Evolutionary conservation across 2,797 vertebrate species (phyloP).

Genomic region (Lophius americanus): DNA sequence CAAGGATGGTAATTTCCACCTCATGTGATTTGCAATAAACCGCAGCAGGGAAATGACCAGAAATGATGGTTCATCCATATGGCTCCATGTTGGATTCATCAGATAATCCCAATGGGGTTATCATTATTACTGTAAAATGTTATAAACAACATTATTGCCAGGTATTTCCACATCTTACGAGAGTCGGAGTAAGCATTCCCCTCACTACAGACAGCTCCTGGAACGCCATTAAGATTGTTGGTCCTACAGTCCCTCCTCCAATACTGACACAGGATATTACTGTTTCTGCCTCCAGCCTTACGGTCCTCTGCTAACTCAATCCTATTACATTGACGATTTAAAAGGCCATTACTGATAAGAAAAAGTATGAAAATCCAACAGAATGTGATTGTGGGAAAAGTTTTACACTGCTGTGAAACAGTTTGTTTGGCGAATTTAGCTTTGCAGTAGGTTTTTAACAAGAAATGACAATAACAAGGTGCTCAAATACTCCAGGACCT

Average conservation of each 20-base stretch:
- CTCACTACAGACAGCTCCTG: no score
- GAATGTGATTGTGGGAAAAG: slow-evolving; percentile 6
- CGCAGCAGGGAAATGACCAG: slow-evolving; percentile 33
- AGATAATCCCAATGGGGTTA: slow-evolving; percentile 30
- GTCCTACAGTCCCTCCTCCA: slow-evolving; percentile 7
- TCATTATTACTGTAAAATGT: slow-evolving; percentile 34
- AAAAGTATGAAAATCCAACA: slow-evolving; percentile 39
- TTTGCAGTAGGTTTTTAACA: not conserved
- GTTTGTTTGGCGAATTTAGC: not conserved
- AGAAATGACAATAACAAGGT: not conserved
- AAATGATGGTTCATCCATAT: slow-evolving; percentile 51
- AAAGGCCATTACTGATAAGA: slow-evolving; percentile 58
- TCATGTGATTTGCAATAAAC: slow-evolving; percentile 50
- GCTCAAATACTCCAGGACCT: not conserved
- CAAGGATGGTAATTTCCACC: slow-evolving; percentile 42
- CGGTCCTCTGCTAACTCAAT: slow-evolving; percentile 33
- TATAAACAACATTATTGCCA: slow-evolving; percentile 22
- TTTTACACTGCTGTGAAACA: not conserved
- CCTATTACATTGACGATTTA: slow-evolving; percentile 55
- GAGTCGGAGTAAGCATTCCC: not conserved
- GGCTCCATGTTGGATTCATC: slow-evolving; percentile 41
- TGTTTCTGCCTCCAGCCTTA: slow-evolving; percentile 18
- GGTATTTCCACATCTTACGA: slow-evolving; percentile 29
- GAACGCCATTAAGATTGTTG: not conserved
- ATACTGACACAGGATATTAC: slow-evolving; percentile 17